Percentiles rank a stretch among this genome's conserved stretches.
Conservation (phyloP, 2,888 invertebrate genomes). For the Cephus pygmeus region DNA sequence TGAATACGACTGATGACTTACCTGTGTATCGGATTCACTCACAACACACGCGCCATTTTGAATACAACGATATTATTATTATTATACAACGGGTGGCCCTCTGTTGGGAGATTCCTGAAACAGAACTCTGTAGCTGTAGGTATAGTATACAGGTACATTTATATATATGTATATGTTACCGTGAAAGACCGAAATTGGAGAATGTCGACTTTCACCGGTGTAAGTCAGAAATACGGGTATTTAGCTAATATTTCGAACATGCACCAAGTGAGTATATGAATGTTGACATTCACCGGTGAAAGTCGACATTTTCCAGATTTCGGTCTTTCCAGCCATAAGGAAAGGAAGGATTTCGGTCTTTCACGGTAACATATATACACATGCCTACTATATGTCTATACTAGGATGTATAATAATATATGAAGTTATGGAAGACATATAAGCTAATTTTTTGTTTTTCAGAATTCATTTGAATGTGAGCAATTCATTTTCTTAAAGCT, state of each 20-base stretch:
- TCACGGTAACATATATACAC: neutral
- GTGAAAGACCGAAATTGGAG: no score
- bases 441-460: neutral
- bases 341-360: no score
- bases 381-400: neutral
- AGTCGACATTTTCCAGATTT: no score
- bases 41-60: slow-evolving; percentile 56
- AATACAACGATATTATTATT: slow-evolving; percentile 36
- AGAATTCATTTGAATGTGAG: neutral
- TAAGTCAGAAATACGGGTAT: no score
- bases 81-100: neutral
- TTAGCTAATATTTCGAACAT: no score
- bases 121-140: neutral
- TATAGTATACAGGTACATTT: neutral
- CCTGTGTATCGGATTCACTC: slow-evolving; percentile 48
- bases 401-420: neutral
- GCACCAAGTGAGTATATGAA: no score
- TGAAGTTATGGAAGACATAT: neutral
- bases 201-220: no score
- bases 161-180: neutral
- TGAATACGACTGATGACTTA: slow-evolving; percentile 38
- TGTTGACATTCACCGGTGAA: no score
- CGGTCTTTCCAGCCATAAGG: no score
- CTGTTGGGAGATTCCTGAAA: neutral
- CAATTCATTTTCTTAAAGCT: neutral